Base-by-base conservation (phyloP, 2,888 invertebrate genomes). In the Plagodis pulveraria region DNA sequence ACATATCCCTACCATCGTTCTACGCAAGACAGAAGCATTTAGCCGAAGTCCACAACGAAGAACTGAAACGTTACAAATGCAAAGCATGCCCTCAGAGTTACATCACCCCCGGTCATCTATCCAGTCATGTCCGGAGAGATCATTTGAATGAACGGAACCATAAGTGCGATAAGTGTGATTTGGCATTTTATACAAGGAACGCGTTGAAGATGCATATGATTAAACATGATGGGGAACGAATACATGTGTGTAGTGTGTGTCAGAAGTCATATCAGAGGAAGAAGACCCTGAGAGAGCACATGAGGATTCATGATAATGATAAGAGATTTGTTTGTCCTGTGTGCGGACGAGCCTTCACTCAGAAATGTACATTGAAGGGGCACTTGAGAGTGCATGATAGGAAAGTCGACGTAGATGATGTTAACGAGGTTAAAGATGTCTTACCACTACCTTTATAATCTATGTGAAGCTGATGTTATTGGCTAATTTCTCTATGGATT, bases 181-280 rank as follows among this genome's bases (percentile, higher is more conserved):
- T 91, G 2, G 93, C 93, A 0, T 94, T 94, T 62, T 93, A 93
- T 54, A 92, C 93, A 0, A 91, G 91, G 60, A 93, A 93, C 51
- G 93, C 93, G 6, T 71, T 94, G 34, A 93, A 93, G 59, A 93
- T 93, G 84, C 94, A 94, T 59, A 93, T 93, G 90, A 93, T 93
- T 0, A 93, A 92, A 10, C 94, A 94, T 45, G 93, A 93, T 0
- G 93, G 93, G 0, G 91, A 91, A 33, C 70, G 94, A 11, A 94
- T 94, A 33, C 94, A 93, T 34, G 81, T 84, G 0, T 94, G 94
- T 61, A 82, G 80, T 6, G 83, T 93, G 0, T 94, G 94, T 51
- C 80, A 89, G 54, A 94, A 94, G 70, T 86, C 89, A 0, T 93
- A 93, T 62, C 91, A 91, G 53, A 77, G 93, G 54, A 88, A 89